Evolutionary conservation across 2,797 vertebrate genomes (phyloP), one percentile per base, ranked within the genome.

Genomic region (Hoplostethus atlanticus): DNA sequence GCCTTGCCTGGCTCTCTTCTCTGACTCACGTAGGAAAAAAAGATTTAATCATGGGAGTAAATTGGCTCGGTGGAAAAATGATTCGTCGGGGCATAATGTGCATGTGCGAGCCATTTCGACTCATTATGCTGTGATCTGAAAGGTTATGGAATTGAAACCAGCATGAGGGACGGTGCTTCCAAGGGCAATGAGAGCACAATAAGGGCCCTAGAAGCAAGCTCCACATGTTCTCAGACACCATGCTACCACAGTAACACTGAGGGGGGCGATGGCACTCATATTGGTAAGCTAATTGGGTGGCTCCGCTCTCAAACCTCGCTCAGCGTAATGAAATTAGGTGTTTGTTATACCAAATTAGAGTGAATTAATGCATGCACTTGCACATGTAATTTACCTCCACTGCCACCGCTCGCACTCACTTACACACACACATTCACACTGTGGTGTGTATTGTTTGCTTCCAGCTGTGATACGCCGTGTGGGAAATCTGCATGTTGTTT

Each of bases 81-180:
- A 88, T 88, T 90, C 38, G 83, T 65, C 44, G 59, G 80, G 88
- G 85, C 86, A 87, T 79, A 86, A 88, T 85, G 86, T 91, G 92
- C 93, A 94, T 91, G 90, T 93, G 93, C 83, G 89, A 92, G 85
- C 87, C 84, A 92, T 94, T 93, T 93, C 47, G 67, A 77, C 90
- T 94, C 92, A 94, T 94, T 94, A 94, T 82, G 68, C 62, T 54
- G 71, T 78, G 87, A 90, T 93, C 89, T 92, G 86, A 91, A 94
- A 92, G 91, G 90, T 92, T 93, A 90, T 80, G 77, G 88, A 90
- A 94, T 93, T 91, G 86, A 91, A 94, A 91, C 83, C 93, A 94
- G 90, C 87, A 68, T 2, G 80, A 81, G 81, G 81, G 80, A 75
- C 56, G 52, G 58, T 48, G 78, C 85, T 86, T 92, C 82, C 88